A percentile compares a stretch with the other conserved stretches of the same genome.
These are phyloP conservation scores for Cirrhinus mrigala DNA, from an alignment of 2,797 vertebrate species.

Conservation along the genomic window DNA sequence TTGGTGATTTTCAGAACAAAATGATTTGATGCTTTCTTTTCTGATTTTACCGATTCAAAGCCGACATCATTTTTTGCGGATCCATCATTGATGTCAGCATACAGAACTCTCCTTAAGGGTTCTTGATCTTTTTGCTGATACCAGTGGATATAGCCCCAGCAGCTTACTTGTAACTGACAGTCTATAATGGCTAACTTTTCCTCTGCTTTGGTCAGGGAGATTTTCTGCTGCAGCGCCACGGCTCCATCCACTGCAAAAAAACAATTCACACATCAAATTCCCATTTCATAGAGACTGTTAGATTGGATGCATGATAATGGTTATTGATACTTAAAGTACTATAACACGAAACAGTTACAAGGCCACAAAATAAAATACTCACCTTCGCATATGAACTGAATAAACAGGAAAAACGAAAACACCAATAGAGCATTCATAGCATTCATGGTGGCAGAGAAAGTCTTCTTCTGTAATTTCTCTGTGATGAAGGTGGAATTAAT, in stretches of 20 bases:
- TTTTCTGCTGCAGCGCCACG: slow-evolving; percentile 20
- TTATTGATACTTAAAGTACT: not conserved
- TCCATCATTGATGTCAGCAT: not conserved
- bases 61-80: not conserved
- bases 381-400: slow-evolving; percentile 1
- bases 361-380: not conserved
- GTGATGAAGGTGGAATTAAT: not conserved
- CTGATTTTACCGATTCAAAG: slow-evolving; percentile 6
- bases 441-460: not conserved
- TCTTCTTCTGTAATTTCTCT: not conserved
- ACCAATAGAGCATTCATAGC: not conserved
- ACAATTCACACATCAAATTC: not conserved
- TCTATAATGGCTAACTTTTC: slow-evolving; percentile 31
- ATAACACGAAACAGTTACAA: not conserved
- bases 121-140: slow-evolving; percentile 49
- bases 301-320: not conserved
- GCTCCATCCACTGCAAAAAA: slow-evolving; percentile 15
- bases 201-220: slow-evolving; percentile 31
- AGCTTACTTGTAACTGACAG: slow-evolving; percentile 12
- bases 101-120: slow-evolving; percentile 42
- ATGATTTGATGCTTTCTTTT: not conserved
- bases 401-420: not conserved
- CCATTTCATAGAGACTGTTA: not conserved
- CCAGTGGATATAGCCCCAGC: slow-evolving; percentile 44
- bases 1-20: slow-evolving; percentile 44